A percentile compares a stretch with the other conserved stretches of the same genome.
These are phyloP conservation scores for Sussaba pulchella DNA, from an alignment of 2,888 invertebrate species.

Conservation along the genomic window DNA sequence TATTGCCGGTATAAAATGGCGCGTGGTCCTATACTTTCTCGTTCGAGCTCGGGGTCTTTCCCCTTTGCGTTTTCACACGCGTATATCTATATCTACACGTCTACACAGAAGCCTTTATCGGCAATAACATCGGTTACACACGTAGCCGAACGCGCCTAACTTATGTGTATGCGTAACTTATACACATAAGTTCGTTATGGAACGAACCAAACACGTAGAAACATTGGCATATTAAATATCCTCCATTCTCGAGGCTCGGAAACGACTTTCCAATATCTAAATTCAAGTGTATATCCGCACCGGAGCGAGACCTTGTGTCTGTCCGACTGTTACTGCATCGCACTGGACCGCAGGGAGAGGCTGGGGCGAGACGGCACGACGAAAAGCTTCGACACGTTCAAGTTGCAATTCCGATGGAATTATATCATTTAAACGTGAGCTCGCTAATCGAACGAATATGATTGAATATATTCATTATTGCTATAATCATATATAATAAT, in stretches of 20 bases:
- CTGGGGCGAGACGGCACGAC: neutral
- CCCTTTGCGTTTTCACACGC: neutral
- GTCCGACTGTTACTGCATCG: constrained; percentile 14
- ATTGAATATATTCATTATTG: no score
- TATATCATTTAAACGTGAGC: neutral
- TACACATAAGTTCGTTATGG: neutral
- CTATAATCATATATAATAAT: no score
- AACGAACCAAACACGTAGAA: constrained; percentile 19
- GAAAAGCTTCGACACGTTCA: neutral
- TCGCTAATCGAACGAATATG: no score
- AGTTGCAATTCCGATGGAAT: neutral
- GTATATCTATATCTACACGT: neutral
- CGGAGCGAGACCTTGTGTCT: constrained; percentile 48
- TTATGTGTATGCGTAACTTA: no score
- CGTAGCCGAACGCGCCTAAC: no score
- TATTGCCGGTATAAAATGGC: neutral
- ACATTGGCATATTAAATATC: constrained; percentile 47
- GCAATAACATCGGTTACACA: neutral
- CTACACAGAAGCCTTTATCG: neutral
- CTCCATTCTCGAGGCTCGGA: constrained; percentile 36
- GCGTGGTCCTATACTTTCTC: constrained; percentile 22
- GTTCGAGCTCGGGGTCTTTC: constrained; percentile 23
- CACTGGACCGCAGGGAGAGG: neutral
- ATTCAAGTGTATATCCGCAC: constrained; percentile 52
- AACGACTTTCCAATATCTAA: constrained; percentile 58